These are phyloP conservation scores for Phortica okadai DNA, from an alignment of 2,888 invertebrate genomes.

Conservation along the genomic window DNA sequence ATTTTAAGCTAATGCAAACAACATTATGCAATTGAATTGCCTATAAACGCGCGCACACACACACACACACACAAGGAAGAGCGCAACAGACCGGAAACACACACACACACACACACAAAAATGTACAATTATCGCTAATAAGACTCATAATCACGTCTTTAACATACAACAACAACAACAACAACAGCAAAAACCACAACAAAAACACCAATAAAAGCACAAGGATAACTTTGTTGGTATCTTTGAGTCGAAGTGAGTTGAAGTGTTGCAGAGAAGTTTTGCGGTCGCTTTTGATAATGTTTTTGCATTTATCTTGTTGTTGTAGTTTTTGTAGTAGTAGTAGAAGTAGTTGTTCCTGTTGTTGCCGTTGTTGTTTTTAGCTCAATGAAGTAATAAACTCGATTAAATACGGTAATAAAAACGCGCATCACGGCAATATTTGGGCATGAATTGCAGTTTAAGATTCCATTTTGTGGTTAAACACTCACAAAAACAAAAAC, in stretches of 20 bases:
- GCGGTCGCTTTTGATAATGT: too few species aligned
- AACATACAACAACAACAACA: background rate
- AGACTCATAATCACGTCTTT: background rate
- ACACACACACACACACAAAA: background rate
- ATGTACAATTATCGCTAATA: background rate
- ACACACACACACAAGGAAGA: too few species aligned
- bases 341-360: background rate
- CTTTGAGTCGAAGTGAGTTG: too few species aligned
- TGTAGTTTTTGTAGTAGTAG: conserved; percentile 3
- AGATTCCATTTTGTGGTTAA: background rate
- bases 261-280: too few species aligned
- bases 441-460: background rate
- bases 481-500: background rate
- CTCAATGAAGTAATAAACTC: background rate
- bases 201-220: background rate
- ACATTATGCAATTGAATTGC: too few species aligned
- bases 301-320: too few species aligned
- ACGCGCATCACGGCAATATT: background rate
- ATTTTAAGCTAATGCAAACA: background rate
- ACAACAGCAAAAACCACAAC: background rate
- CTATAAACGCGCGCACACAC: too few species aligned
- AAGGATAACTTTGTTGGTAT: too few species aligned
- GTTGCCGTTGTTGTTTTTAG: conserved; percentile 15
- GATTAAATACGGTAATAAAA: background rate
- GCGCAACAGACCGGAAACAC: too few species aligned